These are phyloP conservation scores for Chamaea fasciata DNA, from an alignment of 2,113 vertebrate species.

Conservation along the genomic window DNA sequence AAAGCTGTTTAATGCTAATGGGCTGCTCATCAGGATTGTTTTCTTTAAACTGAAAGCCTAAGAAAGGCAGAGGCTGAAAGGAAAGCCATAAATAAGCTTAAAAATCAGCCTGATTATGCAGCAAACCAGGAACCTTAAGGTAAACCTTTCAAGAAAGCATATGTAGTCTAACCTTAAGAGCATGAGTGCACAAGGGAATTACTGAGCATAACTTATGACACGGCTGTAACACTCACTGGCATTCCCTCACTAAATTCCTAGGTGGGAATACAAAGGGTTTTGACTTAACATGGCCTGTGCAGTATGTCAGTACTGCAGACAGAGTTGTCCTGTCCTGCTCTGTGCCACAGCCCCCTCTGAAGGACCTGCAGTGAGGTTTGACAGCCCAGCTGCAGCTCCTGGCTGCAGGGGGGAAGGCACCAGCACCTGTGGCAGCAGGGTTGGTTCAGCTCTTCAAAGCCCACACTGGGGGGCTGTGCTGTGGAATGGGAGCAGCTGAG, in stretches of 20 bases:
- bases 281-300: background rate
- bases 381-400: background rate
- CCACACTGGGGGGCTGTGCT: background rate
- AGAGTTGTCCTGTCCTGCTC: background rate
- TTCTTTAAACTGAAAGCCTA: constrained; percentile 1
- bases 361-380: background rate
- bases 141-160: background rate
- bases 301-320: background rate
- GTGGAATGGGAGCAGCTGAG: background rate
- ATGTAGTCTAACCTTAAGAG: background rate
- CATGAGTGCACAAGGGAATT: background rate
- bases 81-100: background rate
- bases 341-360: background rate
- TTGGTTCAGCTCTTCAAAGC: background rate
- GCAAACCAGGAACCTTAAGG: background rate
- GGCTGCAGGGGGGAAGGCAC: background rate
- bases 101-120: constrained; percentile 6
- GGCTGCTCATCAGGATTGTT: constrained; percentile 21
- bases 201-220: background rate
- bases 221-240: background rate
- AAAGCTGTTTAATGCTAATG: constrained; percentile 15
- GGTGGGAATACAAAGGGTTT: background rate
- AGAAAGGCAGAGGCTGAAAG: background rate
- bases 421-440: background rate
- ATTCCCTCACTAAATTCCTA: background rate